Evolutionary conservation across 2,113 vertebrate species (phyloP).

Genomic region (Gadus chalcogrammus): DNA sequence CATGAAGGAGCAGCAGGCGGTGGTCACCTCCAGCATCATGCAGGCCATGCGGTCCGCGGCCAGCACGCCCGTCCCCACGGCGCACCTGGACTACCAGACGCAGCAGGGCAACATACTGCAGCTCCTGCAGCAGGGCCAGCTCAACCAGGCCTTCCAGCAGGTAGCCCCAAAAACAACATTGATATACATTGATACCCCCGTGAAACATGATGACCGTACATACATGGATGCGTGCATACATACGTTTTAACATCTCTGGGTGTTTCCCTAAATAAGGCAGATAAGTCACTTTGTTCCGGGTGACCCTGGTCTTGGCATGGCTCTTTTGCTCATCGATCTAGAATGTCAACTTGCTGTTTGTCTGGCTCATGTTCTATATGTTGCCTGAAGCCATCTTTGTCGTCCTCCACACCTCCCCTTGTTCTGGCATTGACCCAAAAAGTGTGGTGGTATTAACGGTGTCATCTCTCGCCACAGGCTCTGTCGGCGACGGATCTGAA

Average conservation of each 20-base stretch:
- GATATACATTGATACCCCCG: too few relatives aligned
- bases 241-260: too few relatives aligned
- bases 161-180: constrained; percentile 53
- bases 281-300: too few relatives aligned
- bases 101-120: constrained; percentile 93
- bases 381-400: neutral
- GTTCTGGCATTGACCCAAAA: neutral
- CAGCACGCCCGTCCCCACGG: constrained; percentile 86
- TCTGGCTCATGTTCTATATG: too few relatives aligned
- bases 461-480: constrained; percentile 72
- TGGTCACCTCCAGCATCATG: constrained; percentile 96
- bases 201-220: too few relatives aligned
- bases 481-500: constrained; percentile 95
- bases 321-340: too few relatives aligned
- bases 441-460: neutral
- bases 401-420: neutral
- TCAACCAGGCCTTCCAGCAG: constrained; percentile 99
- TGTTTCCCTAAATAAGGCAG: too few relatives aligned
- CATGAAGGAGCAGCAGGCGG: constrained; percentile 96
- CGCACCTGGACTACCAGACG: constrained; percentile 92
- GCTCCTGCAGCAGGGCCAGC: constrained; percentile 93
- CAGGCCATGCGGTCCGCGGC: constrained; percentile 97
- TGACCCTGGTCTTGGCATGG: too few relatives aligned
- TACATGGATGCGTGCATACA: too few relatives aligned
- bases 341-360: too few relatives aligned